These are phyloP conservation scores for Hestina assimilis DNA, from an alignment of 1,140 invertebrate genomes.

Conservation along the genomic window DNA sequence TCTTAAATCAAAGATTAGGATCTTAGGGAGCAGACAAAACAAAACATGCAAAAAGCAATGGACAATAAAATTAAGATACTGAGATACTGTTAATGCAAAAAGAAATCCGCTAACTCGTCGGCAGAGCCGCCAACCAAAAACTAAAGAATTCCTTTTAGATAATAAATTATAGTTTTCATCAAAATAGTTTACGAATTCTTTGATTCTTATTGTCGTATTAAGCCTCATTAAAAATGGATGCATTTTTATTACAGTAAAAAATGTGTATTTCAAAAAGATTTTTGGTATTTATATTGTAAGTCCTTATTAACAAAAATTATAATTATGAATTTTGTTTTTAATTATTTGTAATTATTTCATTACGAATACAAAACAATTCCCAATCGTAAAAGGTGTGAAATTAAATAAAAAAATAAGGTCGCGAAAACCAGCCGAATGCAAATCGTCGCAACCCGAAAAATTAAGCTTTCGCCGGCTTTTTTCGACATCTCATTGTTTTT, in stretches of 20 bases:
- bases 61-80: conserved; percentile 65
- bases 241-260: no score
- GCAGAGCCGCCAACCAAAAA: conserved; percentile 14
- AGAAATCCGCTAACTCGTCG: conserved; percentile 44
- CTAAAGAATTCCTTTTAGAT: conserved; percentile 8
- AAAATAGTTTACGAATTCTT: conserved; percentile 16
- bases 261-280: neutral
- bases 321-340: neutral
- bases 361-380: conserved; percentile 14
- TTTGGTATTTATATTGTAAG: neutral
- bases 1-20: conserved; percentile 63
- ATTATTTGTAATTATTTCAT: neutral
- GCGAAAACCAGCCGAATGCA: conserved; percentile 28
- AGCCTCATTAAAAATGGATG: neutral
- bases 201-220: neutral
- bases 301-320: neutral
- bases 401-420: conserved; percentile 36
- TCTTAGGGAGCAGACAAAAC: conserved; percentile 53
- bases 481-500: conserved; percentile 57
- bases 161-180: conserved; percentile 20
- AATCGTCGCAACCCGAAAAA: conserved; percentile 57
- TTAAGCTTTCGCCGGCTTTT: conserved; percentile 62
- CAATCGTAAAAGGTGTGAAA: conserved; percentile 21
- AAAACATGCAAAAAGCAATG: conserved; percentile 48
- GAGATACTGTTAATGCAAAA: conserved; percentile 47